Conservation (phyloP, 92 coral and sea anemone species). For the Porites divaricata region DNA sequence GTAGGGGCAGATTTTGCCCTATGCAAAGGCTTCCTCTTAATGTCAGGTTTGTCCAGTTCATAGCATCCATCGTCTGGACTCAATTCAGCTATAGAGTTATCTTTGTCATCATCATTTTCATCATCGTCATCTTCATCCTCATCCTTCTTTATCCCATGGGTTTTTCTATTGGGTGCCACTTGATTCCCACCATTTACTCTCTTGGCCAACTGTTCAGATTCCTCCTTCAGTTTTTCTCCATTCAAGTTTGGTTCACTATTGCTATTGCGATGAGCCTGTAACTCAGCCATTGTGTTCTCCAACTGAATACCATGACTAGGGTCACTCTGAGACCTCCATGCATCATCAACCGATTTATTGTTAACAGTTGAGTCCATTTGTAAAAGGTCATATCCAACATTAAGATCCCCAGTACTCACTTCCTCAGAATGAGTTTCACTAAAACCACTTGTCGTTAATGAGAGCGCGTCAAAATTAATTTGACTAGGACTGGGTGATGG, state of each 20-base stretch:
- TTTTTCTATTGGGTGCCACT: slow-evolving; percentile 47
- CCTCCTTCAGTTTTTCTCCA: slow-evolving; percentile 84
- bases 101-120: slow-evolving; percentile 49
- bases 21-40: slow-evolving; percentile 45
- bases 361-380: slow-evolving; percentile 45
- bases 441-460: slow-evolving; percentile 90
- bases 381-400: slow-evolving; percentile 61
- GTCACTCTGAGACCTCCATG: slow-evolving; percentile 95
- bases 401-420: slow-evolving; percentile 82
- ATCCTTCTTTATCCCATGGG: slow-evolving; percentile 14
- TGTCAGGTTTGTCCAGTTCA: slow-evolving; percentile 66
- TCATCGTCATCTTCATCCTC: neutral
- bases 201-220: slow-evolving; percentile 84
- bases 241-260: slow-evolving; percentile 93
- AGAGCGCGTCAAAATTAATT: slow-evolving; percentile 76
- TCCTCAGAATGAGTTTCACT: slow-evolving; percentile 84
- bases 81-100: slow-evolving; percentile 56
- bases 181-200: slow-evolving; percentile 72
- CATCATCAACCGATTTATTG: slow-evolving; percentile 57
- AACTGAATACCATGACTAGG: slow-evolving; percentile 85
- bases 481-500: slow-evolving; percentile 90
- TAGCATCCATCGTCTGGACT: slow-evolving; percentile 70
- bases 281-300: slow-evolving; percentile 84
- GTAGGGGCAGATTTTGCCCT: slow-evolving; percentile 70
- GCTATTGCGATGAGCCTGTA: slow-evolving; percentile 80